phyloP scores from a whole-genome alignment of 2,888 invertebrate species.

The Hydropsyche betteni region DNA sequence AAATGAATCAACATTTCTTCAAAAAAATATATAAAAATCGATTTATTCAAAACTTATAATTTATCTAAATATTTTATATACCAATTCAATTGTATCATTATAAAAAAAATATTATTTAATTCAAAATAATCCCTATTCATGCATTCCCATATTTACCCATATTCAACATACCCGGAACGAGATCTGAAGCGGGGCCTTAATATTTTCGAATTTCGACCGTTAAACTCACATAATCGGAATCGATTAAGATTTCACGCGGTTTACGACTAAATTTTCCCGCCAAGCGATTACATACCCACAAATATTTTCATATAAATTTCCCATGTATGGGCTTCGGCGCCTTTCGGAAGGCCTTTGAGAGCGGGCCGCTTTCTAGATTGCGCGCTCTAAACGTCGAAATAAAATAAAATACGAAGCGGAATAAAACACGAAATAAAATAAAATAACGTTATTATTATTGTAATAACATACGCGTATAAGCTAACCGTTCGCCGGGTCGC shows the following conservation, averaged over 20 bases:
- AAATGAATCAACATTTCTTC: too few species aligned
- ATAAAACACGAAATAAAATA: constrained; percentile 3
- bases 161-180: too few species aligned
- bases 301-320: constrained; percentile 21
- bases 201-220: too few species aligned
- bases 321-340: not conserved
- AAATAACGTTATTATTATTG: not conserved
- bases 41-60: too few species aligned
- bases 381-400: not conserved
- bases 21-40: too few species aligned
- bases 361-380: constrained; percentile 19
- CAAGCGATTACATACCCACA: not conserved
- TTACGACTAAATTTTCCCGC: constrained; percentile 16
- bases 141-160: too few species aligned
- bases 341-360: not conserved
- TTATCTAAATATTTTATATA: too few species aligned
- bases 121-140: too few species aligned
- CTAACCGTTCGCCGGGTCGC: constrained; percentile 18
- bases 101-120: too few species aligned
- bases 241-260: constrained; percentile 2
- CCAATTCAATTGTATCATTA: too few species aligned
- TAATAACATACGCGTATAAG: not conserved
- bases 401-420: constrained; percentile 3
- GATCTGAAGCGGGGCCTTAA: too few species aligned
- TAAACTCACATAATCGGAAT: not conserved